These are phyloP conservation scores for Spheniscus mendiculus DNA, from an alignment of 2,113 vertebrate species.

Conservation along the genomic window DNA sequence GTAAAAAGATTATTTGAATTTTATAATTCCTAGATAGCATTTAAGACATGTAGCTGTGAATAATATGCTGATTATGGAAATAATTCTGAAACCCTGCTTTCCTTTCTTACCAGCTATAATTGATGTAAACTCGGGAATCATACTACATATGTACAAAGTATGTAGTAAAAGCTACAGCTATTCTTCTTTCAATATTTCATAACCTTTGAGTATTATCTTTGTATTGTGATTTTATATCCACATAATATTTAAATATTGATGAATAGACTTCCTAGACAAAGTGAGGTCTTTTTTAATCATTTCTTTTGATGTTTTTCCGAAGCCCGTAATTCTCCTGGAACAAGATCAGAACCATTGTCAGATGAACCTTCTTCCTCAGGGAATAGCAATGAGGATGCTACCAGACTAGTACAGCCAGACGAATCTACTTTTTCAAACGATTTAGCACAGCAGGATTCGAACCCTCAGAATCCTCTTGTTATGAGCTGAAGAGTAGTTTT, in stretches of 20 bases:
- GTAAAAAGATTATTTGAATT: neutral
- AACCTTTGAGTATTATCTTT: neutral
- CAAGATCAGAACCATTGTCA: neutral
- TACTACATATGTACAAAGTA: neutral
- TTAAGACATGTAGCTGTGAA: neutral
- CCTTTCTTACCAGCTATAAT: neutral
- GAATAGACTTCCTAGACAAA: neutral
- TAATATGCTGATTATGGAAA: neutral
- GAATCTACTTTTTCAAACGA: neutral
- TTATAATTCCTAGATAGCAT: neutral
- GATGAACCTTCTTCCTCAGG: neutral
- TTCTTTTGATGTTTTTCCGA: neutral
- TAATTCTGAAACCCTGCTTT: neutral
- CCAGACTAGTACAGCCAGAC: slow-evolving; percentile 19
- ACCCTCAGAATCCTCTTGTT: neutral
- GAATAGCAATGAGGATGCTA: neutral
- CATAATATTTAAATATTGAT: neutral
- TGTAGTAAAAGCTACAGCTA: neutral
- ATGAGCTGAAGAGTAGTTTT: neutral
- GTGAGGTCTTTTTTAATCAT: neutral
- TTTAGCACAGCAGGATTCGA: slow-evolving; percentile 45
- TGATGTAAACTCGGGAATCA: neutral
- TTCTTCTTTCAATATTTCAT: neutral
- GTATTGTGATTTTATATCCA: neutral
- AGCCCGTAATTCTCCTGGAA: neutral